phyloP scores from a whole-genome alignment of 2,797 vertebrate species.

The Catostomus latipinnis region DNA sequence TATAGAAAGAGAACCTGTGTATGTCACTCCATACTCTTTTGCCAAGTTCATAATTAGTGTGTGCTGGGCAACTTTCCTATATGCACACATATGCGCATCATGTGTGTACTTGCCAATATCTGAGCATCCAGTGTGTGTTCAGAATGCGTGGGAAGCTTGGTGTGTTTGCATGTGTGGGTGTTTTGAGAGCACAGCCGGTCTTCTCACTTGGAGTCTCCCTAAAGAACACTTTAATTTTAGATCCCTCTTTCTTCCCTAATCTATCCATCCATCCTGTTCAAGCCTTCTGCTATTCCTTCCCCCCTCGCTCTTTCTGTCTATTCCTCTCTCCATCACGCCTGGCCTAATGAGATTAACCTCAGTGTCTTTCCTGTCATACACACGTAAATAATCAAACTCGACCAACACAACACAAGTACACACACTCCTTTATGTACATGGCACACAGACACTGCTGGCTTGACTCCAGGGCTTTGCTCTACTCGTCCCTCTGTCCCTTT shows the following conservation, averaged over 20 bases:
- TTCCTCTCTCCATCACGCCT: conserved; percentile 72
- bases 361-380: conserved; percentile 66
- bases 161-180: conserved; percentile 65
- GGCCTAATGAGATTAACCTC: conserved; percentile 81
- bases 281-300: conserved; percentile 69
- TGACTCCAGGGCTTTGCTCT: conserved; percentile 49
- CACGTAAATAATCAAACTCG: conserved; percentile 56
- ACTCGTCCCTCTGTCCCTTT: conserved; percentile 27
- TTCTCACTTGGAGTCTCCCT: conserved; percentile 60
- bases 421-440: conserved; percentile 61
- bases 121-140: conserved; percentile 36
- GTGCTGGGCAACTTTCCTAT: conserved; percentile 18
- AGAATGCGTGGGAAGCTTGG: conserved; percentile 56
- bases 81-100: not conserved
- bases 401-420: conserved; percentile 47
- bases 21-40: not conserved
- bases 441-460: conserved; percentile 53
- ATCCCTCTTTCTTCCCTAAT: conserved; percentile 67
- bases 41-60: conserved; percentile 32
- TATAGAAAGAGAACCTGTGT: conserved; percentile 10
- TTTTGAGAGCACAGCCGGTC: conserved; percentile 67
- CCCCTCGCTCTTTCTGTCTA: conserved; percentile 43
- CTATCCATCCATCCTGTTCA: conserved; percentile 74
- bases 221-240: conserved; percentile 55
- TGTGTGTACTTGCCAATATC: conserved; percentile 40